phyloP scores from a whole-genome alignment of 1,140 invertebrate genomes.

The Bilobella aurantiaca region DNA sequence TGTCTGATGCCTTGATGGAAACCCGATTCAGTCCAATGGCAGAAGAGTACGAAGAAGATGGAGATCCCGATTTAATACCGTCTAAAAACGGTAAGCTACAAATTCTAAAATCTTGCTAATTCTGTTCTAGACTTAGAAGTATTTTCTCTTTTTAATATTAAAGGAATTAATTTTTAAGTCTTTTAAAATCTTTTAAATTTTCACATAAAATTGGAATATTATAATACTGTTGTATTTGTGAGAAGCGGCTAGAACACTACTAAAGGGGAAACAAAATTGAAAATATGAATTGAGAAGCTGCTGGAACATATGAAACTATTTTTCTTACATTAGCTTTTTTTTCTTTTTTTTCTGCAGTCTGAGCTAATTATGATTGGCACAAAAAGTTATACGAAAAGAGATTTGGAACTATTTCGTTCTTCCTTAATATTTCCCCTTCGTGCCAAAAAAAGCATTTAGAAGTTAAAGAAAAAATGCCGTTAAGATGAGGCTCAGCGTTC shows the following conservation, averaged over 20 bases:
- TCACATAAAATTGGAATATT: too few relatives aligned
- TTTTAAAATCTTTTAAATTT: too few relatives aligned
- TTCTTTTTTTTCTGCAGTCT: constrained; percentile 19
- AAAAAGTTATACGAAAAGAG: constrained; percentile 15
- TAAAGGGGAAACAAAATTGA: too few relatives aligned
- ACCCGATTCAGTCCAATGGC: constrained; percentile 27
- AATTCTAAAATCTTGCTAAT: background rate
- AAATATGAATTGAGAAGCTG: too few relatives aligned
- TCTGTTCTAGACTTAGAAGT: background rate
- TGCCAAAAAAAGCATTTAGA: constrained; percentile 3
- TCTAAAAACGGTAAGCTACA: constrained; percentile 32
- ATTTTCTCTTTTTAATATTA: too few relatives aligned
- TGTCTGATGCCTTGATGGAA: constrained; percentile 24
- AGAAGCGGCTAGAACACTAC: too few relatives aligned
- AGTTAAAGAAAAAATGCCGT: background rate
- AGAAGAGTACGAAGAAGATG: constrained; percentile 30
- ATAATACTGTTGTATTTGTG: too few relatives aligned
- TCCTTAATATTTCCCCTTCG: background rate
- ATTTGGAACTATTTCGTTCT: background rate
- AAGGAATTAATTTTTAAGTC: too few relatives aligned
- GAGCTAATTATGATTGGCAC: constrained; percentile 30
- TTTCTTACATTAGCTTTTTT: constrained; percentile 28
- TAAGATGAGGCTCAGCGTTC: background rate
- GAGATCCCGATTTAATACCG: constrained; percentile 35
- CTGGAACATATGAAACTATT: constrained; percentile 22